Evolutionary conservation across 2,888 invertebrate genomes (phyloP).

Genomic region (Spodoptera exigua): DNA sequence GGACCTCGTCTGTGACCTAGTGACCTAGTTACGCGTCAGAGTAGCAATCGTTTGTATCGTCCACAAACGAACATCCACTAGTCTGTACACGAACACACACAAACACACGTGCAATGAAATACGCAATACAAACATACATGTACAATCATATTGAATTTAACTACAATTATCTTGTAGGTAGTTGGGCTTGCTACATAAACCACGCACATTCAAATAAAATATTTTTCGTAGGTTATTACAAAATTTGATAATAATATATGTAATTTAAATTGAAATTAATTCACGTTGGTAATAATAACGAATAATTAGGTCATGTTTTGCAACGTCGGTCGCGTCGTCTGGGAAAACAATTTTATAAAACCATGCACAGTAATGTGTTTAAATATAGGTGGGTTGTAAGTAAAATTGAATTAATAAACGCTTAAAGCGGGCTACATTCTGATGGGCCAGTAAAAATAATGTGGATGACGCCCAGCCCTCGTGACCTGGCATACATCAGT

Average conservation of each 20-base stretch:
- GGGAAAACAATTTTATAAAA: conserved; percentile 10
- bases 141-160: conserved; percentile 34
- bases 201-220: no score
- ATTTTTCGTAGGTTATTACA: no score
- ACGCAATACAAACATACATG: conserved; percentile 36
- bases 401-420: conserved; percentile 50
- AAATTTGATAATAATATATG: no score
- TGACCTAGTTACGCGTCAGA: conserved; percentile 90
- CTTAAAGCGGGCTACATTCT: conserved; percentile 62
- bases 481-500: conserved; percentile 80
- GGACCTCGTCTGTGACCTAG: conserved; percentile 90
- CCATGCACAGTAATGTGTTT: background rate
- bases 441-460: conserved; percentile 80
- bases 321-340: conserved; percentile 16
- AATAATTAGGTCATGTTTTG: conserved; percentile 39
- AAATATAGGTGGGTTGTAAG: conserved; percentile 15
- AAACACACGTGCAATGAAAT: conserved; percentile 30
- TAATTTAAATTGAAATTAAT: conserved; percentile 16
- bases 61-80: conserved; percentile 60
- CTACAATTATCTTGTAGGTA: conserved; percentile 35
- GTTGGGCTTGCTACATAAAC: conserved; percentile 1
- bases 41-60: conserved; percentile 77
- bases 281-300: conserved; percentile 6
- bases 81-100: conserved; percentile 59
- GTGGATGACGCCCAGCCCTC: conserved; percentile 73